Evolutionary conservation across 1,140 invertebrate species (phyloP).

Genomic region (Periplaneta americana): DNA sequence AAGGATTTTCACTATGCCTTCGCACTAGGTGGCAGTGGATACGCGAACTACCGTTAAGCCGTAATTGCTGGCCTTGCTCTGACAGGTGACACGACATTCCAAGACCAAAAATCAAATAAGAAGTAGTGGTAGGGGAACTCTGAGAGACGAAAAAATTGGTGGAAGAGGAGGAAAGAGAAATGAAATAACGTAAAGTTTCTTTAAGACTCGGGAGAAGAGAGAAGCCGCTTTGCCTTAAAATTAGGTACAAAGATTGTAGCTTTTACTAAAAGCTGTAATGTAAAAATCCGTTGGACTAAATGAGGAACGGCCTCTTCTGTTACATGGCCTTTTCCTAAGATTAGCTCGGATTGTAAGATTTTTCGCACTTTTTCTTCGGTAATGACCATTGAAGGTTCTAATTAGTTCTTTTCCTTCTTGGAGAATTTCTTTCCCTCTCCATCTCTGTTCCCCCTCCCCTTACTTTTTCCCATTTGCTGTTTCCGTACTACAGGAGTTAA

Average conservation of each 20-base stretch:
- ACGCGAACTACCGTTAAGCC: background rate
- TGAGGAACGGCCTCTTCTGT: background rate
- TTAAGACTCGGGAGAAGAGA: background rate
- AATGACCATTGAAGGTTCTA: background rate
- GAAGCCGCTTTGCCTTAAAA: background rate
- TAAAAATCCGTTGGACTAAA: background rate
- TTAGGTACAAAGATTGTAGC: background rate
- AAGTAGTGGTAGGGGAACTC: background rate
- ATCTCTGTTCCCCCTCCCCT: background rate
- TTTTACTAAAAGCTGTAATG: background rate
- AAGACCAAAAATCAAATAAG: background rate
- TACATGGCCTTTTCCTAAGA: background rate
- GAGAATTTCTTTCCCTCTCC: background rate
- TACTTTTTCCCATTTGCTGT: background rate
- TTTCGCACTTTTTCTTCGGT: background rate
- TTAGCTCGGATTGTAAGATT: background rate
- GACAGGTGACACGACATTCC: background rate
- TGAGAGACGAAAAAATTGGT: background rate
- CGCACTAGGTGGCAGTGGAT: background rate
- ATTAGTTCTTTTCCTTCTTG: background rate
- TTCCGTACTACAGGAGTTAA: background rate
- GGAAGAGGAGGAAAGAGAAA: background rate
- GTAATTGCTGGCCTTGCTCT: background rate
- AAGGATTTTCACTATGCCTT: background rate
- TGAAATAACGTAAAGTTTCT: background rate